Evolutionary conservation across 2,113 vertebrate genomes (phyloP), one percentile per base, ranked within the genome.

Genomic region (Malurus cyaneus): DNA sequence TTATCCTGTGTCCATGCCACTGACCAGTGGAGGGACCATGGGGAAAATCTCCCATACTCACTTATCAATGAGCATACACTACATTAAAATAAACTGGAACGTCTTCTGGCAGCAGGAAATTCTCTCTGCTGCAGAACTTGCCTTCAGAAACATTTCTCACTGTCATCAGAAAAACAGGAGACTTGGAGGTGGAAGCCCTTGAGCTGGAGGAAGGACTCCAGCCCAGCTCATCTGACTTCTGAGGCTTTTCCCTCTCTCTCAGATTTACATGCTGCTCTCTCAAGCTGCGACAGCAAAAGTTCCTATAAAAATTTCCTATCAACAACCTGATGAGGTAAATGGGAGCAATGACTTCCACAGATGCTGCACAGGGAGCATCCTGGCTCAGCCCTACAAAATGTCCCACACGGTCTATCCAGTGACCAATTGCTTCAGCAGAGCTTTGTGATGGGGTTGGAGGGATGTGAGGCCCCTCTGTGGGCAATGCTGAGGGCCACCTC

Each of bases 371-470:
- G 60, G 46, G 25, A 39, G 5, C 0, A 0, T 6, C 17, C 24
- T 69, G 8, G 19, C 36, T 5, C 54, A 84, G 9, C 47, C 39
- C 66, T 41, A 32, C 0, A 2, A 47, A 6, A 21, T 0, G 1
- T 57, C 86, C 52, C 2, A 1, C 7, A 2, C 0, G 3, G 42
- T 20, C 32, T 49, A 26, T 61, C 50, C 21, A 11, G 25, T 2
- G n/a, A 56, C 20, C 41, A 26, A 34, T 5, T 29, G 47, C 57
- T 65, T 46, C 64, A 46, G 36, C 61, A 29, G 26, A 3, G 13
- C 50, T 34, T 32, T 8, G 66, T 0, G 1, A 41, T 8, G 28
- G 14, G 7, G 29, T 29, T 18, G 25, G 32, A 31, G 29, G 25
- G 59, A 16, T 6, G 29, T 1, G 18, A 89, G 26, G 21, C 53